phyloP scores from a whole-genome alignment of 2,888 invertebrate genomes.

The Callinectes sapidus region DNA sequence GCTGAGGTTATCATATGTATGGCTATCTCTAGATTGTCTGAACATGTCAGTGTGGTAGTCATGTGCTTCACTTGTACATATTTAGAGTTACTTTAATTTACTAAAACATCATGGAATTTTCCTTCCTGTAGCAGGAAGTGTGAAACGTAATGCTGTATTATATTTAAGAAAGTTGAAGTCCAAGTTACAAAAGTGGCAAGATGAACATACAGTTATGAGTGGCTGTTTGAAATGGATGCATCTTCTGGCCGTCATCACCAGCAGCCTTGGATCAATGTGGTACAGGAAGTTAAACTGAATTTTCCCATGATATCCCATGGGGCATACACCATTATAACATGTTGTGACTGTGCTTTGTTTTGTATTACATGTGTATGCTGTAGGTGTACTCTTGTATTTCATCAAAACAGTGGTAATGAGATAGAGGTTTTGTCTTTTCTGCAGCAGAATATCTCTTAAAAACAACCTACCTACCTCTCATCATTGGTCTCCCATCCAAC shows the following conservation, averaged over 20 bases:
- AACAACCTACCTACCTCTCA: too few species aligned
- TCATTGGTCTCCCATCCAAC: too few species aligned
- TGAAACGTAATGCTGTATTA: neutral
- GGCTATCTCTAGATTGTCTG: neutral
- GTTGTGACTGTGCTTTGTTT: neutral
- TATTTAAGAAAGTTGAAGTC: neutral
- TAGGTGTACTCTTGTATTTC: neutral
- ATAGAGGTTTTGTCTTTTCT: neutral
- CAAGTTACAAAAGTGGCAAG: neutral
- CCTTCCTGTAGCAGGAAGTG: neutral
- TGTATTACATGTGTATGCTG: neutral
- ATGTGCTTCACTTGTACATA: neutral
- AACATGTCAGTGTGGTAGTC: neutral
- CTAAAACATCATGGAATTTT: neutral
- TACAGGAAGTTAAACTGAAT: too few species aligned
- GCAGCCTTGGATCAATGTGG: neutral
- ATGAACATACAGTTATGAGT: neutral
- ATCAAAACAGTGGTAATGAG: neutral
- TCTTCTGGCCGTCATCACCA: neutral
- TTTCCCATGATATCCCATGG: too few species aligned
- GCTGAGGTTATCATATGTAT: neutral
- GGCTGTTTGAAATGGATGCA: neutral
- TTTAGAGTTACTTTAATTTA: neutral
- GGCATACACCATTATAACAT: neutral
- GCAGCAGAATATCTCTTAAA: neutral